These are phyloP conservation scores for Boulengeromyrus knoepffleri DNA, from an alignment of 2,113 vertebrate genomes.

Conservation along the genomic window DNA sequence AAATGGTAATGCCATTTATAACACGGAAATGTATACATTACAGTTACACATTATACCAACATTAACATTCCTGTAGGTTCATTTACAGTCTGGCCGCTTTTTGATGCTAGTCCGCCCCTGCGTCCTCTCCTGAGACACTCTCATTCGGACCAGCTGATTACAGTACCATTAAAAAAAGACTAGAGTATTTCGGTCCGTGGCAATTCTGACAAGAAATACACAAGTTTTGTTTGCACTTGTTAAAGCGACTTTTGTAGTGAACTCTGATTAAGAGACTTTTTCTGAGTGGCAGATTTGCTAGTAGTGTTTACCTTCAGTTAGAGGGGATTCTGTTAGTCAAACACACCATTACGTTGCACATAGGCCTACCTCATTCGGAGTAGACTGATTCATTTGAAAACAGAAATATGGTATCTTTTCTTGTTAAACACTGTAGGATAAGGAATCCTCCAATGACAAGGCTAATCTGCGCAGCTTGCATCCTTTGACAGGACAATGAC, in stretches of 20 bases:
- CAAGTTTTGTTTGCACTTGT: not conserved
- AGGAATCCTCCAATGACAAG: not conserved
- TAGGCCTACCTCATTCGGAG: not conserved
- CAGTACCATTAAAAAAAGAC: not conserved
- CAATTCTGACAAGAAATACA: not conserved
- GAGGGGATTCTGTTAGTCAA: not conserved
- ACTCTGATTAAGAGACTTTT: not conserved
- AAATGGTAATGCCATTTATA: not conserved
- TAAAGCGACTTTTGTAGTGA: not conserved
- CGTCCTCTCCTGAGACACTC: not conserved
- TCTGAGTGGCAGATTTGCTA: not conserved
- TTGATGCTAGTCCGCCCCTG: no score
- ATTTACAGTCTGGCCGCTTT: not conserved
- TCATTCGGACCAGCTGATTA: not conserved
- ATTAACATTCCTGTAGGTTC: not conserved
- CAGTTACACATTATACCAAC: not conserved
- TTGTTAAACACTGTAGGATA: not conserved
- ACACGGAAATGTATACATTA: not conserved
- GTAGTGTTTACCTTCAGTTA: not conserved
- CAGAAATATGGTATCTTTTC: not conserved
- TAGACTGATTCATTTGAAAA: not conserved
- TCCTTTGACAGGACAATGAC: not conserved
- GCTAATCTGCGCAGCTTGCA: not conserved
- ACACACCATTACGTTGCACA: not conserved
- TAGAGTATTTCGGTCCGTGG: not conserved